These are phyloP conservation scores for Ammodytes marinus DNA, from an alignment of 2,113 vertebrate genomes.

Conservation along the genomic window DNA sequence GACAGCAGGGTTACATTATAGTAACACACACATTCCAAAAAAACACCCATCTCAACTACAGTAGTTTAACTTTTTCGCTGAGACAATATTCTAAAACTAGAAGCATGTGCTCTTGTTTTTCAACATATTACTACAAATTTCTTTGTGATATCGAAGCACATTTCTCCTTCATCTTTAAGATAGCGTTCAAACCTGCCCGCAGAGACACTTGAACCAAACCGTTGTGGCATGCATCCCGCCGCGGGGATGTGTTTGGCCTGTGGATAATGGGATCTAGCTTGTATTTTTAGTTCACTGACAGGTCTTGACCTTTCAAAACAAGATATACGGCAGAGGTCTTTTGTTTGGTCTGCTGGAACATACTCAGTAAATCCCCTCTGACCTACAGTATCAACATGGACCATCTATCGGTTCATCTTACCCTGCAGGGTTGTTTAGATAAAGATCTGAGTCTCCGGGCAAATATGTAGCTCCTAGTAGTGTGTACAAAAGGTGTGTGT, in stretches of 20 bases:
- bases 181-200: fast-evolving
- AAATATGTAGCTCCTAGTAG: constrained; percentile 18
- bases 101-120: not conserved
- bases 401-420: constrained; percentile 42
- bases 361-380: constrained; percentile 50
- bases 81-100: not conserved
- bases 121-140: not conserved
- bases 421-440: constrained; percentile 38
- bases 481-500: constrained; percentile 9
- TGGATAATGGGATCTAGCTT: constrained; percentile 33
- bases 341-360: constrained; percentile 29
- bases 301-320: constrained; percentile 32
- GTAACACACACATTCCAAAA: not conserved
- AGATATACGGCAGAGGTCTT: constrained; percentile 30
- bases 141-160: not conserved
- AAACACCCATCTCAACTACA: not conserved
- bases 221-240: not conserved
- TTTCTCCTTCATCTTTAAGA: constrained; percentile 24
- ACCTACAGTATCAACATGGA: constrained; percentile 28
- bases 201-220: not conserved
- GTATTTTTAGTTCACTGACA: constrained; percentile 33
- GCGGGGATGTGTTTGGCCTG: constrained; percentile 25
- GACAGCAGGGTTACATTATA: not conserved
- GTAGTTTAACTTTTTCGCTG: not conserved
- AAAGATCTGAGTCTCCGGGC: constrained; percentile 31